Base-by-base conservation (phyloP, 2,888 invertebrate genomes). In the Bembecia ichneumoniformis region DNA sequence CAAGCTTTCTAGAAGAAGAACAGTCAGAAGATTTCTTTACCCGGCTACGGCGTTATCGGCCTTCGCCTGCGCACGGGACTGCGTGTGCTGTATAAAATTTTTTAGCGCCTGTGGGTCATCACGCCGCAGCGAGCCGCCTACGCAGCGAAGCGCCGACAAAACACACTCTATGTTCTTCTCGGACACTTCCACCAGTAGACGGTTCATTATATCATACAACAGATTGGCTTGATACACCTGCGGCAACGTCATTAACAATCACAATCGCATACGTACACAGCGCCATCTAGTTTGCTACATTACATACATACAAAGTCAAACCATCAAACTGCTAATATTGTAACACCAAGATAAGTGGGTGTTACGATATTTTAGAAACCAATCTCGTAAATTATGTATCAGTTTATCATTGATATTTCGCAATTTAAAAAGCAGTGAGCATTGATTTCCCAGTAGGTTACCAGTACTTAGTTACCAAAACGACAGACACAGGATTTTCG, bases 141-240 rank as follows among this genome's bases (percentile, higher is more conserved):
- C 92, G 52, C 91, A 91, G 60, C 92, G 91, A 46, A 98, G 79
- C 5, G 95, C 88, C 0, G 93, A 81, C 10, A 98, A 74, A 56
- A 97, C 91, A 50, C 97, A 91, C 63, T 97, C 97, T 9, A 98
- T 91, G 55, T 92, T 91, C 76, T 96, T 96, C 73, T 96, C 95
- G 0, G 86, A 81, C 1, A 90, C 55, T 3, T 88, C 87, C 0
- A 88, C 83, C 0, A 90, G 74, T 0, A 97, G 73, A 34, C 90
- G 91, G 1, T 89, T 81, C 13, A 98, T 86, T 4, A 98, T 89
- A 71, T 97, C 94, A 77, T 94, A 94, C 0, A 98, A 82, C 0
- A 98, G 83, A 1, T 89, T 83, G 4, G 92, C 90, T 63, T 95
- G 93, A 65, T 93, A 93, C 3, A 97, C 89, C 94, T 95, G 70